Base-by-base conservation (phyloP, 2,797 vertebrate species). In the Echiichthys vipera region DNA sequence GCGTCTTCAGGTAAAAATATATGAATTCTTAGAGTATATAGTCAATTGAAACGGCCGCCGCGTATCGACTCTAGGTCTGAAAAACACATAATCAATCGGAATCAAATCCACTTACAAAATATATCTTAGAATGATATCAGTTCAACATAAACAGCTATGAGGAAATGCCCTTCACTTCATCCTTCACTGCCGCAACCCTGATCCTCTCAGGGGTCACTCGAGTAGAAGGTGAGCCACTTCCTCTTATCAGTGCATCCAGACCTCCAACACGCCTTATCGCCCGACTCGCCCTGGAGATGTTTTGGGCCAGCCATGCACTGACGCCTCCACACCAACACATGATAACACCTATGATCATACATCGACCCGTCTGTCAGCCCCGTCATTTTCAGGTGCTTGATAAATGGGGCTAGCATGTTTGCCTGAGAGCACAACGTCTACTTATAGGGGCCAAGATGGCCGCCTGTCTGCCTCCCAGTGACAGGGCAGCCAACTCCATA, bases 211-310 rank as follows among this genome's bases (percentile, higher is more conserved):
- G 30, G 72, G 74, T 81, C 77, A 30, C 64, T 25, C 25, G 17
- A 71, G 81, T 29, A 58, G 45, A 79, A 64, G 72, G 43, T 11
- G 65, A 84, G 47, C 55, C 69, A 70, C 78, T 74, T 77, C 36
- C 22, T 81, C 77, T 87, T 88, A 89, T 91, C 87, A 43, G 71
- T 43, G 45, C 45, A 79, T 77, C 75, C 84, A 89, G 83, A 75
- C 77, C 65, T 74, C 61, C 25, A 59, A 57, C 63, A 55, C 15
- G 53, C 39, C 69, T 88, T 79, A 87, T 86, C 75, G 4, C 18
- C 27, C 7, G 0, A 63, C 46, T 65, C 45, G 53, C 70, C 77
- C 73, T 7, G n/a, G 22, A 87, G 88, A 80, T 29, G 62, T 81
- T n/a, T 56, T 70, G 63, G 29, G 42, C 63, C 62, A 42, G 54